A percentile compares a stretch with the other conserved stretches of the same genome.
These are phyloP conservation scores for Dendropsophus ebraccatus DNA, from an alignment of 2,113 vertebrate species.

Conservation along the genomic window DNA sequence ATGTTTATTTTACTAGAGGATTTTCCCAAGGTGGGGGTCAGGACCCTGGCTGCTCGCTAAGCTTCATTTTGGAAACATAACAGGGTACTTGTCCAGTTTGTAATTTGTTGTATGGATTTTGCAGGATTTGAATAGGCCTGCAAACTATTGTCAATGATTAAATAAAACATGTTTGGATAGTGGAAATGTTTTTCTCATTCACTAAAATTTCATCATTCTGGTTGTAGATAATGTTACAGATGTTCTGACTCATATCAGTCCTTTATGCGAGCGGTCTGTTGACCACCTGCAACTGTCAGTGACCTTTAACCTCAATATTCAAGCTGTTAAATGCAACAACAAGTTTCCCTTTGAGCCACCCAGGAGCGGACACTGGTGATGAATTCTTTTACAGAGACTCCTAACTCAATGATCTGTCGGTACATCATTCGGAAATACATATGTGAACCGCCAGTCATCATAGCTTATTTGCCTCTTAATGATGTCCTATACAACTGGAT, in stretches of 20 bases:
- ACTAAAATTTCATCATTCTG: neutral
- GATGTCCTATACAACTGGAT: too few relatives aligned
- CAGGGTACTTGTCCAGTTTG: neutral
- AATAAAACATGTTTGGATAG: slow-evolving; percentile 1
- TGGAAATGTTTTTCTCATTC: slow-evolving; percentile 8
- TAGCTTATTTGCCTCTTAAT: too few relatives aligned
- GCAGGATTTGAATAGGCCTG: neutral
- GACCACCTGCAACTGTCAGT: slow-evolving; percentile 4
- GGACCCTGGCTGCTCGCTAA: neutral
- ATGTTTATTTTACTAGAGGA: slow-evolving; percentile 47
- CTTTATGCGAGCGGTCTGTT: too few relatives aligned
- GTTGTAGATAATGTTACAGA: slow-evolving; percentile 6
- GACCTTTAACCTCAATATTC: slow-evolving; percentile 18
- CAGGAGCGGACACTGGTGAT: slow-evolving; percentile 23
- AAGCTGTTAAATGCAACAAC: slow-evolving; percentile 18
- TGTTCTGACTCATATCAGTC: slow-evolving; percentile 1
- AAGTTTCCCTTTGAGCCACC: neutral
- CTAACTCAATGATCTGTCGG: neutral
- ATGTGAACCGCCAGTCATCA: too few relatives aligned
- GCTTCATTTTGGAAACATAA: slow-evolving; percentile 18
- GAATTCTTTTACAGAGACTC: neutral
- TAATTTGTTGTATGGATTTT: slow-evolving; percentile 14
- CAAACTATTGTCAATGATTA: neutral
- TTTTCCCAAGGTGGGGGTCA: slow-evolving; percentile 47
- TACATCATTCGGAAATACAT: neutral